Conservation (phyloP, 2,113 vertebrate genomes). For the Chloropsis hardwickii region DNA sequence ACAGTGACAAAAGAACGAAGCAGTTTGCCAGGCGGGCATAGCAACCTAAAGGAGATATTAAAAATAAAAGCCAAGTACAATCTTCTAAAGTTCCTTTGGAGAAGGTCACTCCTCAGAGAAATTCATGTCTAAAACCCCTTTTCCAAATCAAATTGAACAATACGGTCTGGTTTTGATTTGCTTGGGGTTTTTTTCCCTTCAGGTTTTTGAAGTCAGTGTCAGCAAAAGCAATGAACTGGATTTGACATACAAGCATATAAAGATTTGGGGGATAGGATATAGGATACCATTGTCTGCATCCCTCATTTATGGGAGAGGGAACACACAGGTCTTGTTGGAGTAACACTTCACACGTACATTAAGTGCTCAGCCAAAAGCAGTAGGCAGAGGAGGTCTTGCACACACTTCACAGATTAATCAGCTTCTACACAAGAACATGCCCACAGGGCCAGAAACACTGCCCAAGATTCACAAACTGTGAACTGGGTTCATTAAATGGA, state of each 20-base stretch:
- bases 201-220: not conserved
- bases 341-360: rapidly evolving
- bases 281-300: not conserved
- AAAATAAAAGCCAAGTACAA: not conserved
- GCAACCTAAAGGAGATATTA: not conserved
- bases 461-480: not conserved
- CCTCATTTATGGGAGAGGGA: not conserved
- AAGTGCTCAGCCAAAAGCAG: not conserved
- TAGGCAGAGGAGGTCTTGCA: not conserved
- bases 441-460: not conserved
- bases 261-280: not conserved
- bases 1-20: not conserved
- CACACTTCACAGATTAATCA: not conserved
- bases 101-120: not conserved
- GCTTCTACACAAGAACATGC: not conserved
- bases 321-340: not conserved
- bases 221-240: not conserved
- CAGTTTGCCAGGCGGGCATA: not conserved
- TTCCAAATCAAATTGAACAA: not conserved
- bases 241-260: not conserved
- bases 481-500: not conserved
- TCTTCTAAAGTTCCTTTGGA: not conserved
- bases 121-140: not conserved
- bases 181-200: not conserved
- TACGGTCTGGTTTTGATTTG: rapidly evolving